These are phyloP conservation scores for Acanthaster planci DNA, from an alignment of 35 echinoderm and acorn worm genomes.

Conservation along the genomic window DNA sequence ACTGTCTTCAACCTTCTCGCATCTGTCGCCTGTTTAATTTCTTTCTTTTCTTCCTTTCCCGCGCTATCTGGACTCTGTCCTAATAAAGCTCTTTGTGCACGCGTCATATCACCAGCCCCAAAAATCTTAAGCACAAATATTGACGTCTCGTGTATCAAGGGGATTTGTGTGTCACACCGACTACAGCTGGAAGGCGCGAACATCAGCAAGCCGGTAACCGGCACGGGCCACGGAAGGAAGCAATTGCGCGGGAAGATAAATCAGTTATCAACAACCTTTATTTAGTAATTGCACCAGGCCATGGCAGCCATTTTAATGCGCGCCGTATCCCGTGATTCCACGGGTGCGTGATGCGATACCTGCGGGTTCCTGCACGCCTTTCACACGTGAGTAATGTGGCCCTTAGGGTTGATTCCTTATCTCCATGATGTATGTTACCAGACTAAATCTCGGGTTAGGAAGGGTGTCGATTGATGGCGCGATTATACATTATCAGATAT, in stretches of 20 bases:
- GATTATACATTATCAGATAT: background rate
- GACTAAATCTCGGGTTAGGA: background rate
- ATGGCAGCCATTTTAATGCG: background rate
- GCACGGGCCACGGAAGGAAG: background rate
- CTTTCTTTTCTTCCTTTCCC: too few species aligned
- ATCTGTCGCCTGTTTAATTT: too few species aligned
- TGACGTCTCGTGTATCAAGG: constrained; percentile 13
- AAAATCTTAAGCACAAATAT: background rate
- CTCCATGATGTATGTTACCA: constrained; percentile 3
- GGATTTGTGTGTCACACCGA: constrained; percentile 14
- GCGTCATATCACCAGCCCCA: too few species aligned
- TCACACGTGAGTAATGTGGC: constrained; percentile 20
- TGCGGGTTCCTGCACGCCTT: constrained; percentile 3
- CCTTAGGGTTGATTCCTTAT: background rate
- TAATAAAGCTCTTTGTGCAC: too few species aligned
- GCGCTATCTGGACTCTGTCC: too few species aligned
- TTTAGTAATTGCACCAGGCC: constrained; percentile 4
- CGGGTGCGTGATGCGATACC: constrained; percentile 27
- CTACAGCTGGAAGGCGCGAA: constrained; percentile 1
- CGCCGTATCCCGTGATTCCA: constrained; percentile 17
- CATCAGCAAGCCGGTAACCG: background rate
- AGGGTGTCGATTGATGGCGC: background rate
- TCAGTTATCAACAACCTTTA: constrained; percentile 29
- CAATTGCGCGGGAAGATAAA: constrained; percentile 19
- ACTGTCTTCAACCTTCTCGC: too few species aligned